These are phyloP conservation scores for Nicator chloris DNA, from an alignment of 2,113 vertebrate species.

Conservation along the genomic window DNA sequence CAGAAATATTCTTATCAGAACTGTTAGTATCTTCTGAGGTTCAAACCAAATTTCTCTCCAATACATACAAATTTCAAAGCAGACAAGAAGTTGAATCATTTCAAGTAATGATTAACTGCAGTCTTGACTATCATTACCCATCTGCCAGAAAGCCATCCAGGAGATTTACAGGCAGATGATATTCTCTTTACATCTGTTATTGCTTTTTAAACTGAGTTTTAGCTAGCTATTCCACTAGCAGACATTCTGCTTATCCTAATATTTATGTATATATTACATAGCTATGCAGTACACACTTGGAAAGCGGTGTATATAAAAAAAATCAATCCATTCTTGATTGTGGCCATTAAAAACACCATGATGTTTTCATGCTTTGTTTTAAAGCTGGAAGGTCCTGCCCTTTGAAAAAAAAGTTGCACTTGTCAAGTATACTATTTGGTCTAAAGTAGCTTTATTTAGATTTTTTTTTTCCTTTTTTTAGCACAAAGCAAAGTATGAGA, in stretches of 20 bases:
- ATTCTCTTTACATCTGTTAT: background rate
- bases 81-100: background rate
- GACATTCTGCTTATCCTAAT: background rate
- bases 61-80: background rate
- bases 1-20: conserved; percentile 3
- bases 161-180: conserved; percentile 1
- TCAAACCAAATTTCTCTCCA: background rate
- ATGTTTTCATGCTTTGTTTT: background rate
- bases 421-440: background rate
- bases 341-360: background rate
- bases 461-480: background rate
- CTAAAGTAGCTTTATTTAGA: background rate
- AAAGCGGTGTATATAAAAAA: background rate
- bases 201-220: background rate
- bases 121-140: background rate
- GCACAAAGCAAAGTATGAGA: background rate
- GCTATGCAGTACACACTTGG: background rate
- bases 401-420: background rate
- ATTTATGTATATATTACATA: background rate
- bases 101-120: background rate
- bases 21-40: background rate
- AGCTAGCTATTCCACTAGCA: background rate
- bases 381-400: background rate
- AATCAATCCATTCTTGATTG: background rate
- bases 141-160: background rate